phyloP scores from a whole-genome alignment of 2,797 vertebrate genomes.

The Bufotes viridis region DNA sequence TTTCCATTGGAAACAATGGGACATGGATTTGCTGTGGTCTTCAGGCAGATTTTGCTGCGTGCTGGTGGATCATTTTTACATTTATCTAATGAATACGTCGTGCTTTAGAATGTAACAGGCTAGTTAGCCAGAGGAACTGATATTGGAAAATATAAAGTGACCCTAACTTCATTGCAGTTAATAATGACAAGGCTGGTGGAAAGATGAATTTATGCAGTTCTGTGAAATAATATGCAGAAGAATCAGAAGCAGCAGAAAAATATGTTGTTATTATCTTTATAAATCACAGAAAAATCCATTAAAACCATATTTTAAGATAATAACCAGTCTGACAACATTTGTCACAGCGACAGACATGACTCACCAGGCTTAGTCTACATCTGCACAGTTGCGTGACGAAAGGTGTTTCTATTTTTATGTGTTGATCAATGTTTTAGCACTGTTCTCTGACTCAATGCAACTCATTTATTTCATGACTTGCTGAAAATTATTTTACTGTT shows the following conservation, averaged over 20 bases:
- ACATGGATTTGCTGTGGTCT: too few relatives aligned
- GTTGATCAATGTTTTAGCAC: conserved; percentile 30
- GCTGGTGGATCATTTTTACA: too few relatives aligned
- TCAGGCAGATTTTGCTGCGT: too few relatives aligned
- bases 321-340: conserved; percentile 11
- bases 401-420: conserved; percentile 34
- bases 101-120: too few relatives aligned
- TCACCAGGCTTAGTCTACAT: neutral
- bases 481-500: neutral
- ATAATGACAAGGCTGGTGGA: too few relatives aligned
- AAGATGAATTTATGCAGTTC: neutral
- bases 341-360: conserved; percentile 8
- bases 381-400: conserved; percentile 13
- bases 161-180: neutral
- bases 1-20: too few relatives aligned
- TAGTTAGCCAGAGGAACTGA: neutral
- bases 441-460: neutral
- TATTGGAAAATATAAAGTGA: too few relatives aligned
- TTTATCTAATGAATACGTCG: too few relatives aligned
- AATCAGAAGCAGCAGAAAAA: neutral
- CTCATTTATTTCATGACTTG: neutral
- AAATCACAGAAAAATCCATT: conserved; percentile 2
- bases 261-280: neutral
- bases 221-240: too few relatives aligned
- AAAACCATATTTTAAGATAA: conserved; percentile 9